phyloP scores from a whole-genome alignment of 2,888 invertebrate species.

The Eupithecia centaureata region DNA sequence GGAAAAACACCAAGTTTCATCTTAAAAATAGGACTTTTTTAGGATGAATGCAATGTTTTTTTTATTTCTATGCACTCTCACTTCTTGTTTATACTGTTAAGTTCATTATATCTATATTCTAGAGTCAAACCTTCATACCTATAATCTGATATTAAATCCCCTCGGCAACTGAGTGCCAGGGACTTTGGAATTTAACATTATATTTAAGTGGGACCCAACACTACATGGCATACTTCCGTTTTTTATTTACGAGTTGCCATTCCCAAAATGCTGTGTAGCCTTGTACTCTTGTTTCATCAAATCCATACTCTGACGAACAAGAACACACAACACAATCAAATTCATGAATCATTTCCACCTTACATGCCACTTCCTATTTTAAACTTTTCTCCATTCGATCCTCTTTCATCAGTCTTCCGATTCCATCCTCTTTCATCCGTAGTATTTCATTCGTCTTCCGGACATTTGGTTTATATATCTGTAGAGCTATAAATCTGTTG shows the following conservation, averaged over 20 bases:
- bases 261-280: background rate
- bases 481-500: constrained; percentile 62
- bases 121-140: background rate
- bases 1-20: too few species aligned
- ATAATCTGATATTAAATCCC: background rate
- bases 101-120: background rate
- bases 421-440: constrained; percentile 56
- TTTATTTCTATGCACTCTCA: background rate
- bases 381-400: constrained; percentile 31
- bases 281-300: background rate
- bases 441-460: too few species aligned
- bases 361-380: constrained; percentile 11
- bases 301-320: background rate
- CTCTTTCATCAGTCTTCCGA: constrained; percentile 63
- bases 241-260: background rate
- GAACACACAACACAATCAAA: background rate
- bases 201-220: too few species aligned
- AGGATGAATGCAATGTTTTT: too few species aligned
- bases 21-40: too few species aligned
- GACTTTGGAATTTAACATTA: background rate
- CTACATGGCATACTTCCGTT: background rate
- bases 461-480: constrained; percentile 67
- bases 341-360: constrained; percentile 7
- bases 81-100: background rate
- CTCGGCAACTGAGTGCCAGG: background rate